Conservation (phyloP, 2,113 vertebrate genomes). For the Proteles cristata region DNA sequence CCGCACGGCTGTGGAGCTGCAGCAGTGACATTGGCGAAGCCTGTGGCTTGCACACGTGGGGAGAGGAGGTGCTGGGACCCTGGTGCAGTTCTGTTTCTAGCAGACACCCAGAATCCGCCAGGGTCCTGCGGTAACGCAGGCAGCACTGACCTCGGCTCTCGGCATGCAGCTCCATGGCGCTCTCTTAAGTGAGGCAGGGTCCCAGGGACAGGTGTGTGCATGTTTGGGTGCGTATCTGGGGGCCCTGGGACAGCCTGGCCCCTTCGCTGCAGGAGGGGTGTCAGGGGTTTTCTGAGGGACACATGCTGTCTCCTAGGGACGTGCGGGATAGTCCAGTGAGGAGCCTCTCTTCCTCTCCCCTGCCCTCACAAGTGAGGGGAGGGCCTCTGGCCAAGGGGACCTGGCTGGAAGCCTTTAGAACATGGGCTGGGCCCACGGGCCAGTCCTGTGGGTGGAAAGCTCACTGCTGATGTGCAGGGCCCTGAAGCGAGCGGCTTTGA, state of each 20-base stretch:
- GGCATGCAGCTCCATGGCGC: not conserved
- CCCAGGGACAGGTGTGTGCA: not conserved
- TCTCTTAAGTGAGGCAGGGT: not conserved
- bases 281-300: not conserved
- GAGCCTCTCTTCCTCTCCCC: not conserved
- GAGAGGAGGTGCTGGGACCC: not conserved
- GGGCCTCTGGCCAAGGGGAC: not conserved
- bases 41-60: not conserved
- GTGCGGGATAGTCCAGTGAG: rapidly evolving
- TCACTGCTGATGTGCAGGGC: not conserved
- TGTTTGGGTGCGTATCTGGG: not conserved
- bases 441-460: rapidly evolving
- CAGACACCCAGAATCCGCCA: not conserved
- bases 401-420: not conserved
- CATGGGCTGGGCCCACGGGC: not conserved
- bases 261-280: not conserved
- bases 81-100: not conserved
- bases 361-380: not conserved
- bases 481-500: not conserved
- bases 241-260: not conserved
- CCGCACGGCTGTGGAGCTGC: not conserved
- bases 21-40: not conserved
- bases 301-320: not conserved
- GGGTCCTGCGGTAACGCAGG: not conserved
- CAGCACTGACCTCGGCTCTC: constrained; percentile 7